These are phyloP conservation scores for Antrozous pallidus DNA, from an alignment of 2,797 vertebrate species.

Conservation along the genomic window DNA sequence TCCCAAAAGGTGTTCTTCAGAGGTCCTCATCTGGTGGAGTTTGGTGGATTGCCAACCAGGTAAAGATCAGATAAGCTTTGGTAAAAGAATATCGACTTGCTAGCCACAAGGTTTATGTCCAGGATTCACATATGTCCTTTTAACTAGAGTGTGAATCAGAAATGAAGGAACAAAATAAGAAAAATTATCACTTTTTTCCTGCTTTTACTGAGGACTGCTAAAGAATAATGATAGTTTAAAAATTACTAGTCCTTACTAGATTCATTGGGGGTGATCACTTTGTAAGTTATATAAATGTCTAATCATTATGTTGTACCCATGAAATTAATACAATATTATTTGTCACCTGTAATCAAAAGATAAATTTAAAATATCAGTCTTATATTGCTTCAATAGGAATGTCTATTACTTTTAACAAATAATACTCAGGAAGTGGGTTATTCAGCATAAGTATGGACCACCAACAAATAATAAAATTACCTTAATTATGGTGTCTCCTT, in stretches of 20 bases:
- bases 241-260: background rate
- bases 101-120: background rate
- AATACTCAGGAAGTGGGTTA: background rate
- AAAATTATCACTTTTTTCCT: slow-evolving; percentile 5
- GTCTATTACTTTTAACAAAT: background rate
- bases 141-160: background rate
- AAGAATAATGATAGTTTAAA: background rate
- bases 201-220: background rate
- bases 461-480: slow-evolving; percentile 32
- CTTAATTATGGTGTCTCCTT: background rate
- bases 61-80: background rate
- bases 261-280: background rate
- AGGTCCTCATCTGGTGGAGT: background rate
- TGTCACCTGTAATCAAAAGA: background rate
- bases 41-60: background rate
- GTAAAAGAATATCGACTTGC: background rate
- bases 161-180: background rate
- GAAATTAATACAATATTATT: background rate
- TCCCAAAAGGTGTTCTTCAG: background rate
- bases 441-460: background rate
- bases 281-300: background rate
- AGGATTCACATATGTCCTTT: background rate
- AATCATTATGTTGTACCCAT: background rate
- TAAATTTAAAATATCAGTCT: background rate
- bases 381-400: background rate